Evolutionary conservation across 2,797 vertebrate genomes (phyloP).

Genomic region (Crenichthys baileyi): DNA sequence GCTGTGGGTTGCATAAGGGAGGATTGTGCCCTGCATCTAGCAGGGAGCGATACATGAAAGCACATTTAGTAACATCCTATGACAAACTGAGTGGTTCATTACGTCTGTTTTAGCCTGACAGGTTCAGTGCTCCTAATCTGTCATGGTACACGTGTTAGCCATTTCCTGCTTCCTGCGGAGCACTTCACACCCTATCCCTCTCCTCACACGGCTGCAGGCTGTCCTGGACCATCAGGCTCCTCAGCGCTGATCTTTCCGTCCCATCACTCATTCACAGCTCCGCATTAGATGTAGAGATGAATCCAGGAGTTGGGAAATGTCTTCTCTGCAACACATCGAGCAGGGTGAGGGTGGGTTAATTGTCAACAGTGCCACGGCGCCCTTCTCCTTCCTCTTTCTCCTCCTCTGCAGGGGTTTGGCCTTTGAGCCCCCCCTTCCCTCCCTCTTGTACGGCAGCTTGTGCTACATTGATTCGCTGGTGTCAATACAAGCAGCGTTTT

Average conservation of each 20-base stretch:
- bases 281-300: slow-evolving; percentile 50
- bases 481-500: slow-evolving; percentile 72
- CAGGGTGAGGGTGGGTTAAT: slow-evolving; percentile 13
- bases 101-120: slow-evolving; percentile 7
- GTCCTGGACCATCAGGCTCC: slow-evolving; percentile 23
- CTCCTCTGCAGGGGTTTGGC: slow-evolving; percentile 55
- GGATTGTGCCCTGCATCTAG: slow-evolving; percentile 10
- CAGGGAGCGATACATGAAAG: slow-evolving; percentile 19
- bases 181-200: slow-evolving; percentile 26
- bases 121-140: slow-evolving; percentile 20
- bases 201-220: slow-evolving; percentile 13
- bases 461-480: slow-evolving; percentile 72
- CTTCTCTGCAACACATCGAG: slow-evolving; percentile 18
- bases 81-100: slow-evolving; percentile 10
- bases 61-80: slow-evolving; percentile 10
- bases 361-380: slow-evolving; percentile 49
- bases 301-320: slow-evolving; percentile 53
- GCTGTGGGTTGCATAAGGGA: neutral
- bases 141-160: slow-evolving; percentile 17
- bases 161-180: slow-evolving; percentile 22
- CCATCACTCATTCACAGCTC: slow-evolving; percentile 35
- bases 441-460: slow-evolving; percentile 65
- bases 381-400: slow-evolving; percentile 41
- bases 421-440: slow-evolving; percentile 42
- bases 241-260: slow-evolving; percentile 9